These are phyloP conservation scores for Hypotaenidia okinawae DNA, from an alignment of 2,797 vertebrate genomes.

Conservation along the genomic window DNA sequence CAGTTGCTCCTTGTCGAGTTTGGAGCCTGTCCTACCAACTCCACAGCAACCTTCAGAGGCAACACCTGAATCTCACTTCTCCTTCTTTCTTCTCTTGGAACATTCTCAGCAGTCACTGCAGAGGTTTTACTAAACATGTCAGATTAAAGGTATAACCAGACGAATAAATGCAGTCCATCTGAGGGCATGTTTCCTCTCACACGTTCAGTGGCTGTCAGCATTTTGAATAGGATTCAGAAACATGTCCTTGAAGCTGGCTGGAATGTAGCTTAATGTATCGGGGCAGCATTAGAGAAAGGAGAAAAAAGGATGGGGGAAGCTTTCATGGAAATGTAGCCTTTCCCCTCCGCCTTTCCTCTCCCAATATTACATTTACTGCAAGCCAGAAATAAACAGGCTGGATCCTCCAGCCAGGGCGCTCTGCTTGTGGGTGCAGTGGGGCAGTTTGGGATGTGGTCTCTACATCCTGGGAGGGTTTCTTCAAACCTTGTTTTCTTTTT, in stretches of 20 bases:
- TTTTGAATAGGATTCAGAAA: conserved; percentile 63
- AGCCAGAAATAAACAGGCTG: background rate
- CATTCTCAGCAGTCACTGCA: background rate
- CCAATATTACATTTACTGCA: background rate
- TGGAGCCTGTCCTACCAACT: background rate
- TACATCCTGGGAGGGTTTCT: fast-evolving
- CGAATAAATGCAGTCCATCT: conserved; percentile 58
- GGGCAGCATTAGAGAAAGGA: conserved; percentile 28
- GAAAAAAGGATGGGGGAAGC: conserved; percentile 17
- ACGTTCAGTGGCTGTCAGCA: conserved; percentile 36
- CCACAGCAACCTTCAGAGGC: background rate
- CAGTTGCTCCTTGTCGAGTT: background rate
- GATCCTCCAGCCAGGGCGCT: background rate
- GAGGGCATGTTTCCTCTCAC: conserved; percentile 62
- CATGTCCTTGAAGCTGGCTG: conserved; percentile 65
- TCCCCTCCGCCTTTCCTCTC: background rate
- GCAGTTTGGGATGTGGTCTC: background rate
- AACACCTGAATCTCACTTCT: conserved; percentile 30
- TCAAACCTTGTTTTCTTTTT: background rate
- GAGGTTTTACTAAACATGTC: conserved; percentile 64
- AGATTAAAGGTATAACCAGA: conserved; percentile 62
- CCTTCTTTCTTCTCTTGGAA: conserved; percentile 38
- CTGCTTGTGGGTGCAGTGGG: background rate
- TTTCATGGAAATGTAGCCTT: background rate
- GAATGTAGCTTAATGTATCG: conserved; percentile 26